These are phyloP conservation scores for Nyctibius grandis DNA, from an alignment of 2,797 vertebrate genomes.

Conservation along the genomic window DNA sequence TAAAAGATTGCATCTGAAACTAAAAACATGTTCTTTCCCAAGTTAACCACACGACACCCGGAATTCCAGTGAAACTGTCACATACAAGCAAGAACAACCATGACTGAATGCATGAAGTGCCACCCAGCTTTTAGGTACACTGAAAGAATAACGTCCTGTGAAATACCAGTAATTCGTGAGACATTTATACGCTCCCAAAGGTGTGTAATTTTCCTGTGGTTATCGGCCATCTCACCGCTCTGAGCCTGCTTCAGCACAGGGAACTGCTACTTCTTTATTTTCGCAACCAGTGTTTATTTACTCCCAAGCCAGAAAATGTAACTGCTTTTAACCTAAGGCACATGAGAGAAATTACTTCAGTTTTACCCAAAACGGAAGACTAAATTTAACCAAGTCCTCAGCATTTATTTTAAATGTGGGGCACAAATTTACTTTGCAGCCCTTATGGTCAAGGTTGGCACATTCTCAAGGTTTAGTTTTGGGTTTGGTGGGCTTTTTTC, in stretches of 20 bases:
- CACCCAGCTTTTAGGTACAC: not conserved
- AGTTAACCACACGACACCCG: not conserved
- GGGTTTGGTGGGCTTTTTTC: not conserved
- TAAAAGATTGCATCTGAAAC: not conserved
- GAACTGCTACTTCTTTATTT: not conserved
- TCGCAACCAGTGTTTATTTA: not conserved
- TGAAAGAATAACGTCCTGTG: not conserved
- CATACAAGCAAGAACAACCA: not conserved
- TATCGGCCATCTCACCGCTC: not conserved
- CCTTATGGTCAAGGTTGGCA: not conserved
- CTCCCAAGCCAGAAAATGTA: not conserved
- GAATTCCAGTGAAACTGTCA: not conserved
- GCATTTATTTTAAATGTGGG: not conserved
- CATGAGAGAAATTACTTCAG: not conserved
- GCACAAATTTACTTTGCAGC: not conserved
- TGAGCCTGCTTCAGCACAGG: not conserved
- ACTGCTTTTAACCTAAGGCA: not conserved
- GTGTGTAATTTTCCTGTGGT: not conserved
- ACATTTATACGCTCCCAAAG: not conserved
- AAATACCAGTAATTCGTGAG: not conserved
- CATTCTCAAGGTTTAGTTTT: not conserved
- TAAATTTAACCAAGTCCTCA: not conserved
- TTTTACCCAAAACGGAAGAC: not conserved
- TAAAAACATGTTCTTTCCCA: not conserved
- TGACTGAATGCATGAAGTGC: not conserved